These are phyloP conservation scores for Steromphala cineraria DNA, from an alignment of 2,888 invertebrate species.

Conservation along the genomic window DNA sequence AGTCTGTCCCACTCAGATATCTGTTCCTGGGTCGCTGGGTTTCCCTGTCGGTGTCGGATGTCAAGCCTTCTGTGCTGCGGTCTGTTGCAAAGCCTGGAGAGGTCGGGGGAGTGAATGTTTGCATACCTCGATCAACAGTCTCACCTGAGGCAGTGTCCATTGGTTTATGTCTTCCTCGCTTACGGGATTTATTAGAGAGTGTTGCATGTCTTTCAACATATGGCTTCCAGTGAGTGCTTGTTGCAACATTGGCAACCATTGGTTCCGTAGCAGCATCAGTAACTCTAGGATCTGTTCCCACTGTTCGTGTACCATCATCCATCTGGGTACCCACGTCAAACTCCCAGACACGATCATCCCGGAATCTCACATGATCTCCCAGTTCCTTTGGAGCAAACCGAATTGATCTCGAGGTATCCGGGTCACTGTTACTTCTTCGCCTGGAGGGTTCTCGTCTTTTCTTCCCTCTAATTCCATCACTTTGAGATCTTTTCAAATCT, in stretches of 20 bases:
- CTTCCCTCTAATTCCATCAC: background rate
- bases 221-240: conserved; percentile 6
- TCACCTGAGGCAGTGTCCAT: background rate
- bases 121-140: conserved; percentile 1
- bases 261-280: background rate
- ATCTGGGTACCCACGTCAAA: background rate
- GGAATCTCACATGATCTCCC: background rate
- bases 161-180: background rate
- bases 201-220: background rate
- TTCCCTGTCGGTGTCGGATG: background rate
- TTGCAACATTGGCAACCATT: background rate
- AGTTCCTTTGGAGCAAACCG: background rate
- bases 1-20: background rate
- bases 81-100: background rate
- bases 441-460: background rate
- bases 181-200: background rate
- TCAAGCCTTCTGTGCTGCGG: background rate
- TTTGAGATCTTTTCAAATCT: background rate
- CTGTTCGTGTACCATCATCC: background rate
- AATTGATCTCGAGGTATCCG: background rate
- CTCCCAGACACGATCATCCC: background rate
- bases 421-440: background rate
- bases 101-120: background rate
- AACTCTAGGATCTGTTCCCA: background rate
- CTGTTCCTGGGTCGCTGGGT: background rate